Evolutionary conservation across 2,888 invertebrate genomes (phyloP), one percentile per base, ranked within the genome.

Genomic region (Eilema sororculum): DNA sequence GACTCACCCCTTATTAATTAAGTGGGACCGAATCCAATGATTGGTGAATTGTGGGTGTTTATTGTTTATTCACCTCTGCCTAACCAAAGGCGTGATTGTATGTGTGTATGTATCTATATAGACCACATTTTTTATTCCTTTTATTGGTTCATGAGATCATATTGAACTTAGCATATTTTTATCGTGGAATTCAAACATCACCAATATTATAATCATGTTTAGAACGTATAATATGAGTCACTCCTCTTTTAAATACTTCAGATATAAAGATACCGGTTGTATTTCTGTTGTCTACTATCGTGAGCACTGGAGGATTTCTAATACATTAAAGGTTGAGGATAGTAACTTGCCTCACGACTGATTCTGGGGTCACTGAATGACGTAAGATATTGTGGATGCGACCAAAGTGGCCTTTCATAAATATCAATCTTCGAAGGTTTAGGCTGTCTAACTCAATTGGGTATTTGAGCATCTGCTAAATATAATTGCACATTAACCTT

Each of bases 241-340:
- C 85, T 72, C 81, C 85, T 87, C 84, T 81, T 84, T 86, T 87
- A 87, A 85, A 83, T 73, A 79, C 68, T 79, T 81, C 75, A 72
- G 24, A 71, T 74, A 77, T 76, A 77, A 68, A 78, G 68, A 81
- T 85, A 86, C 87, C 86, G 87, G 87, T 85, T 80, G 63, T 71
- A 79, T 73, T 78, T 24, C 16, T 28, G 78, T 86, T 84, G 78
- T 81, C 80, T 82, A 86, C 86, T 85, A 79, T 82, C 81, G 74
- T 81, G 79, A 78, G 70, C 80, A 78, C 80, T 79, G 78, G 77
- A 84, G 83, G 76, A 83, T 86, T 87, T 83, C 82, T 83, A 88
- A 87, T 89, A 88, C 89, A 90, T 89, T 87, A 92, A 94, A 93
- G 93, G 92, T 94, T 92, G 92, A 93, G 90, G 92, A 91, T 92